These are phyloP conservation scores for Argynnis bischoffii DNA, from an alignment of 2,888 invertebrate genomes.

Conservation along the genomic window DNA sequence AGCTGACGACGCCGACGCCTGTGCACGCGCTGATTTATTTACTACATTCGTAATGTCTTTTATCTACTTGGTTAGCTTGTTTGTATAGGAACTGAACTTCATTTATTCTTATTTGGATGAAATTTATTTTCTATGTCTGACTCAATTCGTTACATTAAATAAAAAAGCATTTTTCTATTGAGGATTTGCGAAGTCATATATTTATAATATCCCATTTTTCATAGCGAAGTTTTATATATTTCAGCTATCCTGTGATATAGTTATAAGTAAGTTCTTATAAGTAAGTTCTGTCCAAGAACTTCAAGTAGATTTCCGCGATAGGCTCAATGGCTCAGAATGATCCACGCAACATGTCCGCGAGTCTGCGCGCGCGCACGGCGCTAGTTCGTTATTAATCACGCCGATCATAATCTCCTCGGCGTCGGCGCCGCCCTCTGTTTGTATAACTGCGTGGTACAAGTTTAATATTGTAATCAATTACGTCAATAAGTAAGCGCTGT, in stretches of 20 bases:
- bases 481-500: slow-evolving; percentile 7
- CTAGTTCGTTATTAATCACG: slow-evolving; percentile 73
- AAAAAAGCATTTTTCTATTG: too few relatives aligned
- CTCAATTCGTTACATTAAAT: too few relatives aligned
- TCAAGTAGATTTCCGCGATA: slow-evolving; percentile 36
- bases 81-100: slow-evolving; percentile 25
- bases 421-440: slow-evolving; percentile 74
- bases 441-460: slow-evolving; percentile 73
- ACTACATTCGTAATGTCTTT: slow-evolving; percentile 39
- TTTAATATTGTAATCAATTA: slow-evolving; percentile 40
- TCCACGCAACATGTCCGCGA: slow-evolving; percentile 36
- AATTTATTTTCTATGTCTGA: slow-evolving; percentile 6
- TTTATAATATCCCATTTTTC: too few relatives aligned
- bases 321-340: slow-evolving; percentile 34
- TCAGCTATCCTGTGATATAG: too few relatives aligned
- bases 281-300: not conserved
- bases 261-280: not conserved
- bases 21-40: slow-evolving; percentile 44
- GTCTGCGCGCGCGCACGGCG: slow-evolving; percentile 50
- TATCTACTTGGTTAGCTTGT: slow-evolving; percentile 36
- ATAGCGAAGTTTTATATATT: too few relatives aligned
- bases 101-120: slow-evolving; percentile 23
- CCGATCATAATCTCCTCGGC: slow-evolving; percentile 71
- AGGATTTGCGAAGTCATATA: too few relatives aligned
- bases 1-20: slow-evolving; percentile 39